Evolutionary conservation across 2,888 invertebrate species (phyloP), one percentile per base, ranked within the genome.

Genomic region (Lasioglossum vierecki): DNA sequence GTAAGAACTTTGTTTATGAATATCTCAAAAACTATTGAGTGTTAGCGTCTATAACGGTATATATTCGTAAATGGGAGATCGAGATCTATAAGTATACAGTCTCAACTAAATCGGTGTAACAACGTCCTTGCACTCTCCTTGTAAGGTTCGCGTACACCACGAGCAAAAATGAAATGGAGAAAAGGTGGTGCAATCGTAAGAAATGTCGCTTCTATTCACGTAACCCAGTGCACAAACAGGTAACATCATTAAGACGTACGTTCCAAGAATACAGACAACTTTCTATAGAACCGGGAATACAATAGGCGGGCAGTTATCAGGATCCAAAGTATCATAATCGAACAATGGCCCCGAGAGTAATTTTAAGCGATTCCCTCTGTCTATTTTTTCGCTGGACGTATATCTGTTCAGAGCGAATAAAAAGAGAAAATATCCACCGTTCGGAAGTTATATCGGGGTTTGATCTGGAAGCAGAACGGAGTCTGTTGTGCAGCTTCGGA

Each of bases 171-270:
- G 15, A 26, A 30, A 30, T 13, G 9, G 8, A 2, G 15, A 66
- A 1, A 66, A 35, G 35, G 63, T 18, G 63, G 18, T 13, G 4
- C 13, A 13, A 60, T 5, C 13, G 26, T 60, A 13, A 30, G 26
- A 60, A 60, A 60, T 60, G 13, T 26, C 4, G 0, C 0, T 15
- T 18, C 6, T 30, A 6, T 35, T 66, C 35, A 75, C 44, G 53
- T 78, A 83, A 79, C 18, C 26, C 35, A 22, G 0, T 22, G 41
- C 22, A 71, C 18, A 8, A 78, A 46, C 60, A 6, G 70, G 18
- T 78, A 53, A 66, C 26, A 35, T 60, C n/a, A 4, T 46, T 35
- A 57, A 84, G 84, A 41, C 26, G 73, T 60, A 84, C 84, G 66
- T 35, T 73, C 73, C 26, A 13, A 79, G 73, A 79, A 73, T 30